Conservation (phyloP, 2,888 invertebrate genomes). For the Polyommatus icarus region DNA sequence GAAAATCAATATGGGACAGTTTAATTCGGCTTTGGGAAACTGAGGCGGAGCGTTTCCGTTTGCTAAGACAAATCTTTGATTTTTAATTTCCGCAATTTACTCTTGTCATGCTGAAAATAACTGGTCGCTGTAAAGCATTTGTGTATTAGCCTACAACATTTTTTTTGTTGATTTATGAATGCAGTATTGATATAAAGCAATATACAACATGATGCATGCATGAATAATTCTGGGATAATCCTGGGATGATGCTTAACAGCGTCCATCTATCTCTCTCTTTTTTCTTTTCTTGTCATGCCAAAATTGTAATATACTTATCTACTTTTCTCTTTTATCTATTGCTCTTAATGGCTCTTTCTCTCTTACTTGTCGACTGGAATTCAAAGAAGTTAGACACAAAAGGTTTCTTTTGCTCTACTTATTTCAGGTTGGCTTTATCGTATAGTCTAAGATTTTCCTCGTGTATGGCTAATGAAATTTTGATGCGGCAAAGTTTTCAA, state of each 20-base stretch:
- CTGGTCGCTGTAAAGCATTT: no score
- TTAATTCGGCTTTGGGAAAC: constrained; percentile 12
- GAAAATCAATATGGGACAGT: constrained; percentile 25
- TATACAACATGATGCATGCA: no score
- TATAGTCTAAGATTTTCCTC: not conserved
- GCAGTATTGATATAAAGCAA: no score
- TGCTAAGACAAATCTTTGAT: not conserved
- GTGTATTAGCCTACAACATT: no score
- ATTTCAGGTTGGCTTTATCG: not conserved
- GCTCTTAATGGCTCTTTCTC: no score
- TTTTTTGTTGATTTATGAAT: no score
- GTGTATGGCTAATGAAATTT: not conserved
- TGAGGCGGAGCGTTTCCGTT: not conserved
- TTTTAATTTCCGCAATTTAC: constrained; percentile 2
- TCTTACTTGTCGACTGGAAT: not conserved
- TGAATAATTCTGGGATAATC: no score
- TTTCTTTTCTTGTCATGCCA: no score
- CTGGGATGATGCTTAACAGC: no score
- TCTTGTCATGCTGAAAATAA: not conserved
- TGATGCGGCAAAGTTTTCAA: not conserved
- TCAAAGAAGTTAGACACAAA: not conserved
- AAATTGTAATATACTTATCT: no score
- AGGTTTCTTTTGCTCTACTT: not conserved
- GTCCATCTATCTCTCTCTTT: no score
- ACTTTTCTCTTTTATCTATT: no score